Base-by-base conservation (phyloP, 1,140 invertebrate genomes). In the Drosophila athabasca region DNA sequence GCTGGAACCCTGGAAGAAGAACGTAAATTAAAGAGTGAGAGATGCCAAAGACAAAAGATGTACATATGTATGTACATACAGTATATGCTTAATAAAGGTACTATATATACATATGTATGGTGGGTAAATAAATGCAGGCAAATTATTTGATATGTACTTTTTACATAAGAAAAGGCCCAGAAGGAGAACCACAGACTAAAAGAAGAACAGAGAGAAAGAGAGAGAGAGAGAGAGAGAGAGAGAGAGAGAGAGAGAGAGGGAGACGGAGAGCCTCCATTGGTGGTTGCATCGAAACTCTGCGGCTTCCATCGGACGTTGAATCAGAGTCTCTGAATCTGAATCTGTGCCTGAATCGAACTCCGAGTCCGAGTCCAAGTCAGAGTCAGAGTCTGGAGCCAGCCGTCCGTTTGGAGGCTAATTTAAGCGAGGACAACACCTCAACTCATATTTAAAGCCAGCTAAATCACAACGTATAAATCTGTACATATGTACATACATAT, bases 341-440 rank as follows among this genome's bases (percentile, higher is more conserved):
- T 65, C 61, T 35, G 39, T 11, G 67, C 26, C 70, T 59, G 60
- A 84, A 65, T 73, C 61, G 62, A 39, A 46, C 15, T 31, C 19
- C 35, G 39, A 35, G 31, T 35, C 31, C 9, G 31, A 19, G 17
- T 19, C 17, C 17, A 19, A 19, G 17, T 19, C 17, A 19, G 2
- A 11, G 31, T 35, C 31, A 9, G 31, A 11, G 43, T 39, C 79
- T 55, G 57, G 84, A 65, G 35, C 35, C 35, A 11, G 11, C 35
- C 11, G 35, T 39, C 31, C 8, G 31, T 39, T 73, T 53, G 62
- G 65, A 69, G 76, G 87, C 85, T 90, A 90, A 90, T 90, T 90
- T 90, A 90, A 90, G 85, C 87, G 85, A 90, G 85, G 85, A 90
- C 85, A 87, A 90, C 85, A 90, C 85, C 85, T 90, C 87, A 90